A percentile compares a stretch with the other conserved stretches of the same genome.
These are phyloP conservation scores for Leptinotarsa juncta DNA, from an alignment of 2,888 invertebrate genomes.

Conservation along the genomic window DNA sequence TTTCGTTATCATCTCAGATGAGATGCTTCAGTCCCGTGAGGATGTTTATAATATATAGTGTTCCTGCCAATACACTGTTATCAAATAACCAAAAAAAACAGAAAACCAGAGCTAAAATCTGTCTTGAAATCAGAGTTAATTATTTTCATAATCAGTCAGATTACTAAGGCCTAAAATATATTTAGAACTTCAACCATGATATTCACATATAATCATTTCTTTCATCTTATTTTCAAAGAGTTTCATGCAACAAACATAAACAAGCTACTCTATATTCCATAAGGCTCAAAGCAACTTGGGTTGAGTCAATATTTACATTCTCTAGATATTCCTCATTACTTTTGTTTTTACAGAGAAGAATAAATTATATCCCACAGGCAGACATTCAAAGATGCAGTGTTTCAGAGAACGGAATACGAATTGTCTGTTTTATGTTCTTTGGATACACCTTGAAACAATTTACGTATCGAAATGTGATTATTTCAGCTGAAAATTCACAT, in stretches of 20 bases:
- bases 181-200: not conserved
- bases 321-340: slow-evolving; percentile 9
- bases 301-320: slow-evolving; percentile 14
- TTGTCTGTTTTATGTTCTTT: not conserved
- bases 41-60: too few relatives aligned
- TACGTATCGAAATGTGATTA: not conserved
- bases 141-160: not conserved
- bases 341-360: slow-evolving; percentile 8
- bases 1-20: too few relatives aligned
- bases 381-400: not conserved
- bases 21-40: too few relatives aligned
- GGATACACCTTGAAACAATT: not conserved
- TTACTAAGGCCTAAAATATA: not conserved
- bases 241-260: slow-evolving; percentile 6
- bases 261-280: slow-evolving; percentile 15
- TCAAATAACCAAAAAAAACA: too few relatives aligned
- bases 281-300: slow-evolving; percentile 6
- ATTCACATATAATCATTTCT: slow-evolving; percentile 12
- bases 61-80: too few relatives aligned
- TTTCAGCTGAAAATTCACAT: too few relatives aligned
- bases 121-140: too few relatives aligned
- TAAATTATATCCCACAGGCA: slow-evolving; percentile 15
- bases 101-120: too few relatives aligned
- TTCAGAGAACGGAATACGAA: not conserved
- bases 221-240: not conserved